Percentiles rank a stretch among this genome's conserved stretches.
Evolutionary conservation across 1,140 invertebrate species (phyloP).

Genomic region (Drosophila aff.): DNA sequence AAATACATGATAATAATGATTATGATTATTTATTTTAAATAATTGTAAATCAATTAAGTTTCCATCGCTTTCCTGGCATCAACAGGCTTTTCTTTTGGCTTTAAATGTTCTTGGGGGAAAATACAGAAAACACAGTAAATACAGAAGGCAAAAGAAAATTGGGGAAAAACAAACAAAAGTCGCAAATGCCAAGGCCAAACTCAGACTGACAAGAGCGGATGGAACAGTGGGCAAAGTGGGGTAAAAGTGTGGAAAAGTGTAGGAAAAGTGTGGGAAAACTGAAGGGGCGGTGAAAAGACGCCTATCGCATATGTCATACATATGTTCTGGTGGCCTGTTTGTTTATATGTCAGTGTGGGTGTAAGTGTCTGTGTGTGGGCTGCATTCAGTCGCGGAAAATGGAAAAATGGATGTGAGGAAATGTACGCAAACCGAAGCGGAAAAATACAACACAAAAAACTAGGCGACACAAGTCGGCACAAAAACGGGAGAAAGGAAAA

Average conservation of each 20-base stretch:
- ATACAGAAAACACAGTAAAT: not conserved
- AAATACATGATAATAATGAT: no score
- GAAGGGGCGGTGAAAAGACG: slow-evolving; percentile 8
- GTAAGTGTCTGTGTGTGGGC: slow-evolving; percentile 4
- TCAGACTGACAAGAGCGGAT: slow-evolving; percentile 29
- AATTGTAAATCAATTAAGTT: not conserved
- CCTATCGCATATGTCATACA: slow-evolving; percentile 46
- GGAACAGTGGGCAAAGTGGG: slow-evolving; percentile 13
- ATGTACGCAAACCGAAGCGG: slow-evolving; percentile 34
- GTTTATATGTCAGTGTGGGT: slow-evolving; percentile 20
- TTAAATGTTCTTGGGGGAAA: slow-evolving; percentile 9
- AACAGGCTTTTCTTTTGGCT: slow-evolving; percentile 10
- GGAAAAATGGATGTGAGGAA: slow-evolving; percentile 29
- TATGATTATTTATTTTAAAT: not conserved
- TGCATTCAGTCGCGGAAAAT: slow-evolving; percentile 37
- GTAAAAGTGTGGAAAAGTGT: not conserved
- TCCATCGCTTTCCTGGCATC: not conserved
- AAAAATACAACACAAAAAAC: slow-evolving; percentile 34
- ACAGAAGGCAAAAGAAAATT: slow-evolving; percentile 13
- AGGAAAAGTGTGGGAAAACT: not conserved
- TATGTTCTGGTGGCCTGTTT: slow-evolving; percentile 39
- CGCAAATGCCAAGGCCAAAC: slow-evolving; percentile 78
- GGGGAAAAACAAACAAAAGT: slow-evolving; percentile 46
- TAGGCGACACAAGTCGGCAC: slow-evolving; percentile 15
- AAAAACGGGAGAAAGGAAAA: slow-evolving; percentile 9